Evolutionary conservation across 1,140 invertebrate species (phyloP).

Genomic region (Limonius californicus): DNA sequence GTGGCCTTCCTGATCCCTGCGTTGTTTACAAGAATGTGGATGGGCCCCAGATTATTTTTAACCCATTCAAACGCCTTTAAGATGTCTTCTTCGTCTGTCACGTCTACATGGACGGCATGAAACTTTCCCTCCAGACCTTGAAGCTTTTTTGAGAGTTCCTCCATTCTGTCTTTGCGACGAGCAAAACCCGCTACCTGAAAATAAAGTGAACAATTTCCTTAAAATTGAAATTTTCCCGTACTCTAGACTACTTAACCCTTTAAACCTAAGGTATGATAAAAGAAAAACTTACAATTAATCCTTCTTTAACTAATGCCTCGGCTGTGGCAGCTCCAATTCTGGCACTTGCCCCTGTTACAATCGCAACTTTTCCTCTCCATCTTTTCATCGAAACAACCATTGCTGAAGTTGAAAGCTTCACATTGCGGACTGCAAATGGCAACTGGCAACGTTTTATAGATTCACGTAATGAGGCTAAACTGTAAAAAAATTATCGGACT

Average conservation of each 20-base stretch:
- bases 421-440: too few relatives aligned
- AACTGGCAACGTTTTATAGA: too few relatives aligned
- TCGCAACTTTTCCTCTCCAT: too few relatives aligned
- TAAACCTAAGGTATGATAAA: too few relatives aligned
- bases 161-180: background rate
- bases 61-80: background rate
- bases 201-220: background rate
- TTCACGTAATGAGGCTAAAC: too few relatives aligned
- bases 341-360: too few relatives aligned
- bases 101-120: background rate
- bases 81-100: background rate
- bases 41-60: conserved; percentile 10
- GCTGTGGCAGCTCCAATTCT: background rate
- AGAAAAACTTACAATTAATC: background rate
- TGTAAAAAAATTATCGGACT: too few relatives aligned
- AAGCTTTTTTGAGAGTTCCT: background rate
- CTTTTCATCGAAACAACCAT: too few relatives aligned
- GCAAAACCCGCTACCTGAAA: background rate
- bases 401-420: too few relatives aligned
- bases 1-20: background rate
- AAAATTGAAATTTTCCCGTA: too few relatives aligned
- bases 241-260: too few relatives aligned
- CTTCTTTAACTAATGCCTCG: background rate
- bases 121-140: background rate
- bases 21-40: conserved; percentile 19